A percentile compares a stretch with the other conserved stretches of the same genome.
These are phyloP conservation scores for honey bee (Apis mellifera) DNA, from an alignment of 1,140 invertebrate species.

Conservation along the genomic window DNA sequence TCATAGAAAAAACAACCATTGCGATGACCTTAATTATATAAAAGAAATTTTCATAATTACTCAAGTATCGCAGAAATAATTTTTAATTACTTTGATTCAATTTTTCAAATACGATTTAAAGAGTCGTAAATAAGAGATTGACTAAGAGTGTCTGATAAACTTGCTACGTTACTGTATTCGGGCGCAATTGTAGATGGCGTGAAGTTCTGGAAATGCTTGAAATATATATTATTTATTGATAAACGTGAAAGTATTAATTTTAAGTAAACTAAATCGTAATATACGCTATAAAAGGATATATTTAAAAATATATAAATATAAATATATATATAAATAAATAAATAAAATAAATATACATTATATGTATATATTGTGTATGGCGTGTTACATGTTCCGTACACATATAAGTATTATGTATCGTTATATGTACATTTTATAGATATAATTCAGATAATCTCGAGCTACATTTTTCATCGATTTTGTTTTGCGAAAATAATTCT, in stretches of 20 bases:
- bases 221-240: neutral
- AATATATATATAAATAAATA: neutral
- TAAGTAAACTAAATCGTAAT: neutral
- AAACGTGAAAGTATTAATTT: neutral
- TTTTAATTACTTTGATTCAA: neutral
- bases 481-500: slow-evolving; percentile 62
- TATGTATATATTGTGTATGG: slow-evolving; percentile 25
- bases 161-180: neutral
- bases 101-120: neutral
- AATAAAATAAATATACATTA: slow-evolving; percentile 1
- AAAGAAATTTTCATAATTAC: neutral
- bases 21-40: neutral
- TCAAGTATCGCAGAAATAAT: neutral
- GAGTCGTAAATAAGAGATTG: neutral
- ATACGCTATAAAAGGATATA: neutral
- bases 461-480: slow-evolving; percentile 29
- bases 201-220: neutral
- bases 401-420: slow-evolving; percentile 47
- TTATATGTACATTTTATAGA: slow-evolving; percentile 62
- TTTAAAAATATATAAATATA: slow-evolving; percentile 1
- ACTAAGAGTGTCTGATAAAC: neutral
- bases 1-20: neutral
- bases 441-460: slow-evolving; percentile 41
- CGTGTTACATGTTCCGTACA: slow-evolving; percentile 40
- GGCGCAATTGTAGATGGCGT: slow-evolving; percentile 6